These are phyloP conservation scores for Nesospiza acunhae DNA, from an alignment of 2,113 vertebrate genomes.

Conservation along the genomic window DNA sequence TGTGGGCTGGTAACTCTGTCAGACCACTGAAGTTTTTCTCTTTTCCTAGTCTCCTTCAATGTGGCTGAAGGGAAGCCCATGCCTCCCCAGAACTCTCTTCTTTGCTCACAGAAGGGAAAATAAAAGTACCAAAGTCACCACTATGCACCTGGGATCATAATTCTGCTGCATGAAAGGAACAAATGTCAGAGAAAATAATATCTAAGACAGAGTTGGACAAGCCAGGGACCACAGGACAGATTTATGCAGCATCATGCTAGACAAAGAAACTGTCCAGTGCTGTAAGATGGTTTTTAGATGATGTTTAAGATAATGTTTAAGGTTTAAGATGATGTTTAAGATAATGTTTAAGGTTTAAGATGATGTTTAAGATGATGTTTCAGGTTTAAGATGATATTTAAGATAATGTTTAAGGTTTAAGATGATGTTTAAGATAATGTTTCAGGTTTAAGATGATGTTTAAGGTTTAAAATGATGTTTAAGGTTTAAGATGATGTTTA, in stretches of 20 bases:
- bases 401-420: too few relatives aligned
- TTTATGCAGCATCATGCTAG: neutral
- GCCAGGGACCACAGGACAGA: neutral
- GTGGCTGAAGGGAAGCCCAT: neutral
- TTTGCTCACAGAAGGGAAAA: too few relatives aligned
- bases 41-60: neutral
- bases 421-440: neutral
- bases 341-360: too few relatives aligned
- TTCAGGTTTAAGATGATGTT: too few relatives aligned
- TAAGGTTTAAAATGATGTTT: too few relatives aligned
- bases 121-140: neutral
- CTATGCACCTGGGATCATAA: neutral
- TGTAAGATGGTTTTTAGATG: neutral
- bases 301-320: neutral
- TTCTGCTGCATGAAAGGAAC: neutral
- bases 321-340: too few relatives aligned
- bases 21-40: neutral
- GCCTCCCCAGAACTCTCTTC: neutral
- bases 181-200: neutral
- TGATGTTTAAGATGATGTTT: too few relatives aligned
- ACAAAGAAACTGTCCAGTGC: neutral
- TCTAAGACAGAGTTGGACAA: neutral
- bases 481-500: neutral
- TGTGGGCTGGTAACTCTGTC: neutral
- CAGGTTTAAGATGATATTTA: neutral